Base-by-base conservation (phyloP, 2,797 vertebrate species). In the Eurystomus glaucurus region DNA sequence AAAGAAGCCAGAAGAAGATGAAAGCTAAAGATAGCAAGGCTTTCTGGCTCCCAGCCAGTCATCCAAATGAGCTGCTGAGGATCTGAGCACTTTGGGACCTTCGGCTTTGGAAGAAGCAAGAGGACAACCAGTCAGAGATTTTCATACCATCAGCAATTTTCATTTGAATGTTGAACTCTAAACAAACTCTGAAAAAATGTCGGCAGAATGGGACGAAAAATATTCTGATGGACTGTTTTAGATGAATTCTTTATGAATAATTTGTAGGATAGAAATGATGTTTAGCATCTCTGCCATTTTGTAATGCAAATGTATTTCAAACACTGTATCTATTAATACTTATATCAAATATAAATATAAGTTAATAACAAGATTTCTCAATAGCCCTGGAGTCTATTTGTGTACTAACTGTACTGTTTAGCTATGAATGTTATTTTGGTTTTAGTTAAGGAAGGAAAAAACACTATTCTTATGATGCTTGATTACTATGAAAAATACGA, bases 1-100 rank as follows among this genome's bases (percentile, higher is more conserved):
- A 83, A 94, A 91, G 81, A 91, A 87, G 50, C 21, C 70, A 77
- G 43, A 87, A 87, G 62, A 94, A 76, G 66, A 93, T 43, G 69
- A 97, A 94, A 95, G 68, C 46, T 85, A 90, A 96, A 92, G 81
- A 83, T 64, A 95, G 55, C 33, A 80, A 66, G 22, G 14, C n/a
- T 92, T 92, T 85, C 74, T 95, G 85, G 83, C 90, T 94, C 50
- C 15, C 39, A 92, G 84, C 46, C 80, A 93, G n/a, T 55, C 39
- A 60, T 91, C n/a, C 60, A 87, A 95, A 93, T 54, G 52, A 94
- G 25, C 28, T 96, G 43, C 20, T 79, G 81, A 78, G 58, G 39
- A 70, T 82, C 58, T 48, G 43, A 87, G 64, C 29, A 46, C 43
- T 93, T 77, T 41, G 75, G 51, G 48, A 85, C 6, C 66, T 79